Evolutionary conservation across 2,888 invertebrate species (phyloP).

Genomic region (Dastarcus helophoroides): DNA sequence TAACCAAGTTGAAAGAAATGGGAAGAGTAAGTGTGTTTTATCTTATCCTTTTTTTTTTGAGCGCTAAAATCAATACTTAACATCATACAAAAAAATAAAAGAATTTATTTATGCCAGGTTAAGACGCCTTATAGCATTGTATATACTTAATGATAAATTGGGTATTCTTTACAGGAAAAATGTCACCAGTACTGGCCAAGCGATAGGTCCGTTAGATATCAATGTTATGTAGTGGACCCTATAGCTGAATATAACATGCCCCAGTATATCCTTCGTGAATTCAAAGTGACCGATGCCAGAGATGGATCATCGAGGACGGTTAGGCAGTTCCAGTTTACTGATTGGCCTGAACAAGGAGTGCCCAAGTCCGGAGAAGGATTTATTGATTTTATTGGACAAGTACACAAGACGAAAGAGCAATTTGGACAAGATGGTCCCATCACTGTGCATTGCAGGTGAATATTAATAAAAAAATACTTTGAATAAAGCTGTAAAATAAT

Average conservation of each 20-base stretch:
- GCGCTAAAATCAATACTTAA: no score
- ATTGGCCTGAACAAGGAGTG: conserved; percentile 94
- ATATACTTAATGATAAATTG: no score
- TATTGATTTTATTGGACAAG: conserved; percentile 98
- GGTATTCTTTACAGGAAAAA: conserved; percentile 75
- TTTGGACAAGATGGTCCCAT: conserved; percentile 99
- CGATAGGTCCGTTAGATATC: conserved; percentile 92
- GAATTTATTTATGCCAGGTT: no score
- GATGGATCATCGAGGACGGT: conserved; percentile 94
- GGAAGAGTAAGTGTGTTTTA: conserved; percentile 63
- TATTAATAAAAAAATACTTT: neutral
- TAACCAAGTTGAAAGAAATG: conserved; percentile 96
- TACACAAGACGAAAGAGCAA: conserved; percentile 99
- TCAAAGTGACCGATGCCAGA: conserved; percentile 96
- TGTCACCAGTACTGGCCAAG: conserved; percentile 99
- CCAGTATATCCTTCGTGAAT: conserved; percentile 95
- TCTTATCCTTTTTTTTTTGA: conserved; percentile 2
- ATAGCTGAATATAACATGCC: conserved; percentile 99
- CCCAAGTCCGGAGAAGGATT: conserved; percentile 98
- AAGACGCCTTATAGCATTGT: no score
- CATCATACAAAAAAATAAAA: no score
- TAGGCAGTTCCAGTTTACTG: conserved; percentile 92
- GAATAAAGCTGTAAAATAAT: neutral
- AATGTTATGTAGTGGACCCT: conserved; percentile 97
- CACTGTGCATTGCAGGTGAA: conserved; percentile 91